Evolutionary conservation across 2,797 vertebrate genomes (phyloP).

Genomic region (Menidia menidia): DNA sequence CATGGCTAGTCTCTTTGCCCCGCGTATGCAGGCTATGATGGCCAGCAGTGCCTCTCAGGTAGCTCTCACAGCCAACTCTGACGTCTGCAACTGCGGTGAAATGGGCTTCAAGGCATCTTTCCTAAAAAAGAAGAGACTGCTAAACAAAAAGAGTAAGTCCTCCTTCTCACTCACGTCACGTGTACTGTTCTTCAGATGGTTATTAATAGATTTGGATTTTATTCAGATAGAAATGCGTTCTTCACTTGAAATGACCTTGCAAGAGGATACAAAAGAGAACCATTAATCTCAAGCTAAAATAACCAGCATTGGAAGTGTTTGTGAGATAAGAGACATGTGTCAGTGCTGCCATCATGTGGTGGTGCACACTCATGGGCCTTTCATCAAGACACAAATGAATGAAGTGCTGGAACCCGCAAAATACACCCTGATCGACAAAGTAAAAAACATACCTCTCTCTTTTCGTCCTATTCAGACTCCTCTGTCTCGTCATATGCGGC

Average conservation of each 20-base stretch:
- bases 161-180: conserved; percentile 32
- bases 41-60: conserved; percentile 84
- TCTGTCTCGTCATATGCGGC: conserved; percentile 76
- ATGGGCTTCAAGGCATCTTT: conserved; percentile 78
- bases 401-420: no score
- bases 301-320: conserved; percentile 48
- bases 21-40: conserved; percentile 80
- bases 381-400: not conserved
- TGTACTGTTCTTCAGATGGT: conserved; percentile 15
- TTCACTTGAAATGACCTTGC: conserved; percentile 60
- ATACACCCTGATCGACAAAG: no score
- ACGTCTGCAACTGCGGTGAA: conserved; percentile 86
- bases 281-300: conserved; percentile 56
- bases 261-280: conserved; percentile 49
- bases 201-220: conserved; percentile 54
- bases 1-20: conserved; percentile 78
- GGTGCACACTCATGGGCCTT: conserved; percentile 12
- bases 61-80: conserved; percentile 64
- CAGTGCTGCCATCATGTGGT: conserved; percentile 79
- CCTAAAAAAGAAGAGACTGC: conserved; percentile 83
- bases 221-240: conserved; percentile 30
- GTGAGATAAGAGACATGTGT: conserved; percentile 38
- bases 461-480: conserved; percentile 70
- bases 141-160: conserved; percentile 90
- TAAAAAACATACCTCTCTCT: no score